A percentile compares a stretch with the other conserved stretches of the same genome.
Evolutionary conservation across 2,888 invertebrate species (phyloP).

Genomic region (Orthosia gracilis): DNA sequence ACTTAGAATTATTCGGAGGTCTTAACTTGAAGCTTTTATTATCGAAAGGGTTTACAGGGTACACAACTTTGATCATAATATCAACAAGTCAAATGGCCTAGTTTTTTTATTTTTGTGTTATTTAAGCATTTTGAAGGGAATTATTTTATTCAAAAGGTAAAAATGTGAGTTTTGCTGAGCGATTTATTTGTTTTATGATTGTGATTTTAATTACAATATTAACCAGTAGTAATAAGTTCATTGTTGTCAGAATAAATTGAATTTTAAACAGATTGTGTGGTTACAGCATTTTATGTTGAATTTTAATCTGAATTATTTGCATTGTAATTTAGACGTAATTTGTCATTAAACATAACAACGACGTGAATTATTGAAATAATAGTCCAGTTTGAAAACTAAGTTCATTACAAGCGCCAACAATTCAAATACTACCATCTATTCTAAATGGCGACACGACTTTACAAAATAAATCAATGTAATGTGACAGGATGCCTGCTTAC

Average conservation of each 20-base stretch:
- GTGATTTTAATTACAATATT: constrained; percentile 16
- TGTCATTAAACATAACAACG: background rate
- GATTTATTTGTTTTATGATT: constrained; percentile 17
- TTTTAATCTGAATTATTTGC: background rate
- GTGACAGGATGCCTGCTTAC: constrained; percentile 42
- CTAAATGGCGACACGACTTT: constrained; percentile 33
- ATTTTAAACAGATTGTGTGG: constrained; percentile 2
- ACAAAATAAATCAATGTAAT: constrained; percentile 56
- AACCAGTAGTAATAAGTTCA: background rate
- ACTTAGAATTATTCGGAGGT: constrained; percentile 61
- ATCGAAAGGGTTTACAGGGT: constrained; percentile 57
- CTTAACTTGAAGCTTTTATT: constrained; percentile 61
- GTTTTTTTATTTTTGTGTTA: constrained; percentile 47
- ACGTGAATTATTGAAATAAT: constrained; percentile 33
- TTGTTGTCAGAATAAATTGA: constrained; percentile 9
- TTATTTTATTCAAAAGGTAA: constrained; percentile 6
- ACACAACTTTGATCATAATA: constrained; percentile 64
- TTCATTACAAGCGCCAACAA: constrained; percentile 44
- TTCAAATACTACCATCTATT: constrained; percentile 30
- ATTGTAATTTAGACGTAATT: background rate
- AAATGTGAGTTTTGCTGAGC: constrained; percentile 4
- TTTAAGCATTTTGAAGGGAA: constrained; percentile 27
- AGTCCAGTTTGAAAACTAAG: constrained; percentile 42
- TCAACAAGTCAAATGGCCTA: constrained; percentile 63
- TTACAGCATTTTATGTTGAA: background rate